phyloP scores from a whole-genome alignment of 2,797 vertebrate genomes.

The Bradypodion ventrale region DNA sequence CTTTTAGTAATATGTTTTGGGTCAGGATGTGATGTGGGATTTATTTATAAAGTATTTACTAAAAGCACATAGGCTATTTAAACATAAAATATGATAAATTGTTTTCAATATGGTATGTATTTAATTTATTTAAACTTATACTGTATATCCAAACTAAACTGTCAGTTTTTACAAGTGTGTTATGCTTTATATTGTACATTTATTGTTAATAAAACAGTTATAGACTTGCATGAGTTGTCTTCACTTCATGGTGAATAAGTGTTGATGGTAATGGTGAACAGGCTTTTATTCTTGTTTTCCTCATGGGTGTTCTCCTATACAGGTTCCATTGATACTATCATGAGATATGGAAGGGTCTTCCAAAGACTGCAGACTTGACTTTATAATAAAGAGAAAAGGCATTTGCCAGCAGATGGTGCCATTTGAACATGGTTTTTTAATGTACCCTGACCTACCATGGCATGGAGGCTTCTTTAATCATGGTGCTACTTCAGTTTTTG shows the following conservation, averaged over 20 bases:
- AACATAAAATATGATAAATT: background rate
- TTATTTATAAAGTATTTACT: background rate
- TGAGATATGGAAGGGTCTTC: too few relatives aligned
- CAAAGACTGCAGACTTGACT: too few relatives aligned
- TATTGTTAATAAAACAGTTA: constrained; percentile 53
- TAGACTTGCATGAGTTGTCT: background rate
- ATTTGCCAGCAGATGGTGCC: constrained; percentile 63
- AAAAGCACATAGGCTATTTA: background rate
- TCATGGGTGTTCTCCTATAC: too few relatives aligned
- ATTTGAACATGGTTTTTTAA: background rate
- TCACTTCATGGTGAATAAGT: background rate
- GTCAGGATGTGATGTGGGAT: background rate
- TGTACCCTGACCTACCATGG: too few relatives aligned
- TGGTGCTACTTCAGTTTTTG: too few relatives aligned
- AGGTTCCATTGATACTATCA: too few relatives aligned
- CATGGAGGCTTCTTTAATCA: too few relatives aligned
- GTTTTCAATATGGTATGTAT: constrained; percentile 43
- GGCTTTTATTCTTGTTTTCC: too few relatives aligned
- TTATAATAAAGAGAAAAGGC: too few relatives aligned
- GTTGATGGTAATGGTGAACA: too few relatives aligned
- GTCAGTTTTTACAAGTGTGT: background rate
- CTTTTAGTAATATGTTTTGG: background rate
- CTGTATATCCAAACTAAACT: background rate
- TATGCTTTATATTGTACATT: constrained; percentile 31
- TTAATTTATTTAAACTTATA: constrained; percentile 63